These are phyloP conservation scores for Ectropis grisescens DNA, from an alignment of 1,140 invertebrate genomes.

Conservation along the genomic window DNA sequence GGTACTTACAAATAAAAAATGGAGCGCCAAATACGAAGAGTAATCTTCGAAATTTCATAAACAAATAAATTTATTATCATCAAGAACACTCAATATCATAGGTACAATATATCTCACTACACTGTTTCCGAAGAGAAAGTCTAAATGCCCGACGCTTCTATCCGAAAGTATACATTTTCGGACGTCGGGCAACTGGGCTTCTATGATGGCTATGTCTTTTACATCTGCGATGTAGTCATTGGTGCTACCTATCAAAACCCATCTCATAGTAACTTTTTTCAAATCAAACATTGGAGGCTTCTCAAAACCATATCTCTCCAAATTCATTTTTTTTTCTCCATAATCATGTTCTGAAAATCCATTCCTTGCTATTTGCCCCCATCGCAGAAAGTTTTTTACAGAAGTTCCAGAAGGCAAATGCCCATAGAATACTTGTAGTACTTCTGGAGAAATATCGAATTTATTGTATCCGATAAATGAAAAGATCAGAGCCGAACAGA, in stretches of 20 bases:
- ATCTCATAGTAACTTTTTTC: constrained; percentile 47
- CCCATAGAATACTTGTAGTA: constrained; percentile 73
- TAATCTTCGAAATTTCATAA: too few species aligned
- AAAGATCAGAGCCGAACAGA: constrained; percentile 10
- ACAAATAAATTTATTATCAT: too few species aligned
- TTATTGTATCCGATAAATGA: constrained; percentile 11
- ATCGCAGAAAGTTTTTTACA: constrained; percentile 75
- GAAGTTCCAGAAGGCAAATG: constrained; percentile 82
- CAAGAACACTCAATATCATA: too few species aligned
- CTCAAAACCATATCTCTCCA: constrained; percentile 40
- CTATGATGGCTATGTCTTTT: constrained; percentile 19
- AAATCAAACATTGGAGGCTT: constrained; percentile 61
- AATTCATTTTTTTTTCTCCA: constrained; percentile 8
- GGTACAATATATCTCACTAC: constrained; percentile 25
- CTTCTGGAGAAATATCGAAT: constrained; percentile 11
- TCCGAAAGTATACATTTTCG: constrained; percentile 14
- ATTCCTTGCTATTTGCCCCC: constrained; percentile 69
- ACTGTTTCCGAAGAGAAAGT: constrained; percentile 67
- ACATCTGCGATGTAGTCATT: constrained; percentile 57
- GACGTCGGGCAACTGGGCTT: constrained; percentile 11
- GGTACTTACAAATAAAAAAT: too few species aligned
- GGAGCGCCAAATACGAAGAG: too few species aligned
- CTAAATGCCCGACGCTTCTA: constrained; percentile 59
- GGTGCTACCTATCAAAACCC: constrained; percentile 47
- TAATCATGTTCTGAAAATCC: constrained; percentile 31